Evolutionary conservation across 2,888 invertebrate genomes (phyloP), one percentile per base, ranked within the genome.

Genomic region (Xylota segnis): DNA sequence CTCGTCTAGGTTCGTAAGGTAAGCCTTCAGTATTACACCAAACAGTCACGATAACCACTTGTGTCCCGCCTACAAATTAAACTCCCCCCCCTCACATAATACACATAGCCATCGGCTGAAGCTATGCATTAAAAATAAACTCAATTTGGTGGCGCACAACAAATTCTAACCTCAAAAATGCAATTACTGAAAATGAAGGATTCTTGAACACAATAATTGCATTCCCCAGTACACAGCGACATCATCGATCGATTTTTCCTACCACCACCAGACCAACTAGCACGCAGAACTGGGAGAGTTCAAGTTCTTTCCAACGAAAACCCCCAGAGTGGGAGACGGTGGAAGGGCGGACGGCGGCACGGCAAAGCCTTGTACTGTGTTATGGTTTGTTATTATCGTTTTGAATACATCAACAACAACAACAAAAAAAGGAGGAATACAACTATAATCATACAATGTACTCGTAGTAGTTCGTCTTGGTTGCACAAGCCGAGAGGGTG

Each of bases 101-200:
- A n/a, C n/a, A n/a, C n/a, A n/a, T n/a, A n/a, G n/a, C n/a, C n/a
- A n/a, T n/a, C n/a, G n/a, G n/a, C n/a, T n/a, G n/a, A n/a, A n/a
- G n/a, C n/a, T n/a, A n/a, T n/a, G n/a, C n/a, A 68, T 45, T 50
- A 27, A 59, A 72, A 50, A 72, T 61, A 29, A 43, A 54, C 52
- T 43, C 43, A 32, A 29, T 18, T 65, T 65, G 23, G 16, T 45
- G 10, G 4, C 5, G 7, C 18, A 58, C 56, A 43, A 56, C 5
- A 34, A 32, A 56, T 75, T 65, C 56, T 75, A 75, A 65, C 65
- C 54, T 75, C 56, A 75, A 75, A 75, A 65, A 75, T 65, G 75
- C 56, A 56, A 75, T 75, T 75, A 75, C 43, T 43, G 40, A 40
- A 59, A 59, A 59, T n/a, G 23, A 40, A 40, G 40, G n/a, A 59